Evolutionary conservation across 2,113 vertebrate genomes (phyloP).

Genomic region (Falcunculus frontatus): DNA sequence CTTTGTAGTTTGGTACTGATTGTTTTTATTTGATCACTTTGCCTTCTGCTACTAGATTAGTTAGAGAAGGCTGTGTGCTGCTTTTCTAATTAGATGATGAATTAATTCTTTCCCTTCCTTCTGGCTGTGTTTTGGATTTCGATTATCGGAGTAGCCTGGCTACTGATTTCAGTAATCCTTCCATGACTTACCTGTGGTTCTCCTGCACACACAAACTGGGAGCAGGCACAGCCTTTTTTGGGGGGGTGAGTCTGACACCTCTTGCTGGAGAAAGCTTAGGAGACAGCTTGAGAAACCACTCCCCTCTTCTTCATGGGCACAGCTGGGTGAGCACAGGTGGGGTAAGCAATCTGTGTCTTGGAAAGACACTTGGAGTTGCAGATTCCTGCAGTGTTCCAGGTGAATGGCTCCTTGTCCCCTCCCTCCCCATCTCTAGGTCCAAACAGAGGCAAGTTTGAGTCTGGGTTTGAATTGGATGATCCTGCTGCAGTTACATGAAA

Average conservation of each 20-base stretch:
- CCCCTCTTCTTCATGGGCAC: background rate
- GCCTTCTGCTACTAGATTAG: background rate
- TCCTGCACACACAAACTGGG: background rate
- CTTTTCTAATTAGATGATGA: background rate
- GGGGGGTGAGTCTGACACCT: background rate
- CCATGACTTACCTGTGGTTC: background rate
- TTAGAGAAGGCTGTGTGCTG: background rate
- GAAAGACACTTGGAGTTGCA: background rate
- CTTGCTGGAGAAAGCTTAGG: background rate
- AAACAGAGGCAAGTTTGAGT: background rate
- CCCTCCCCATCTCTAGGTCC: background rate
- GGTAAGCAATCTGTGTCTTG: background rate
- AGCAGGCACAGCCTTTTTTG: background rate
- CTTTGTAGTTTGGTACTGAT: background rate
- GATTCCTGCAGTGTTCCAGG: background rate
- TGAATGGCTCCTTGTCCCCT: background rate
- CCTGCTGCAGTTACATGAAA: background rate
- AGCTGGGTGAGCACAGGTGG: background rate
- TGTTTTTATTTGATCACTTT: background rate
- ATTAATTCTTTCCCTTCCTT: background rate
- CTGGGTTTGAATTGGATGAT: background rate
- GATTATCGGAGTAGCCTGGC: background rate
- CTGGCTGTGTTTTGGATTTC: background rate
- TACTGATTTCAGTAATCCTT: background rate
- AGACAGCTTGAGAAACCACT: background rate